Evolutionary conservation across 2,113 vertebrate species (phyloP).

Genomic region (Ornithorhynchus anatinus): DNA sequence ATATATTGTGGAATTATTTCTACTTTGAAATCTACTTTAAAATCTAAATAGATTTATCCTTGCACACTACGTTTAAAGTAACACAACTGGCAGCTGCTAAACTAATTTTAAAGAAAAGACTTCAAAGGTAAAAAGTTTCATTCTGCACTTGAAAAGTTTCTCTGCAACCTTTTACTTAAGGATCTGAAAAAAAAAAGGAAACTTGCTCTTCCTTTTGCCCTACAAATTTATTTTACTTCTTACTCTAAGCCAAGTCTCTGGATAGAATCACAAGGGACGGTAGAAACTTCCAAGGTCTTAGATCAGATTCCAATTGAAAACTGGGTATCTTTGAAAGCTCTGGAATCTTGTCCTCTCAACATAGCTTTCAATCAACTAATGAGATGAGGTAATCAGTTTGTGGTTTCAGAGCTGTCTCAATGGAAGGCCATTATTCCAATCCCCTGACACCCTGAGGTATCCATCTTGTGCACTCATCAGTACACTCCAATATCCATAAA

Average conservation of each 20-base stretch:
- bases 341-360: constrained; percentile 37
- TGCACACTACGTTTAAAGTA: too few species aligned
- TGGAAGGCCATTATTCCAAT: constrained; percentile 62
- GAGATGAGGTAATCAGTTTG: constrained; percentile 67
- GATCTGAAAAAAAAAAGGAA: neutral
- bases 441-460: constrained; percentile 60
- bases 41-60: too few species aligned
- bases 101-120: neutral
- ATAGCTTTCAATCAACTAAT: constrained; percentile 67
- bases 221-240: neutral
- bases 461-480: constrained; percentile 48
- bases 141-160: neutral
- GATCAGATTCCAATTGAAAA: constrained; percentile 42
- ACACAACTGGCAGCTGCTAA: too few species aligned
- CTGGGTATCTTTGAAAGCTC: constrained; percentile 45
- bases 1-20: too few species aligned
- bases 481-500: constrained; percentile 45
- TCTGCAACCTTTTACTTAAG: neutral
- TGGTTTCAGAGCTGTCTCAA: constrained; percentile 52
- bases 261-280: constrained; percentile 15
- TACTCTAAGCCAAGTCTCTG: neutral
- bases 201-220: neutral
- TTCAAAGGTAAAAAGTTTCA: constrained; percentile 1
- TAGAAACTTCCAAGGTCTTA: constrained; percentile 15
- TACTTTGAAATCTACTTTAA: too few species aligned